These are phyloP conservation scores for Priapulus caudatus DNA, from an alignment of 2,888 invertebrate genomes.

Conservation along the genomic window DNA sequence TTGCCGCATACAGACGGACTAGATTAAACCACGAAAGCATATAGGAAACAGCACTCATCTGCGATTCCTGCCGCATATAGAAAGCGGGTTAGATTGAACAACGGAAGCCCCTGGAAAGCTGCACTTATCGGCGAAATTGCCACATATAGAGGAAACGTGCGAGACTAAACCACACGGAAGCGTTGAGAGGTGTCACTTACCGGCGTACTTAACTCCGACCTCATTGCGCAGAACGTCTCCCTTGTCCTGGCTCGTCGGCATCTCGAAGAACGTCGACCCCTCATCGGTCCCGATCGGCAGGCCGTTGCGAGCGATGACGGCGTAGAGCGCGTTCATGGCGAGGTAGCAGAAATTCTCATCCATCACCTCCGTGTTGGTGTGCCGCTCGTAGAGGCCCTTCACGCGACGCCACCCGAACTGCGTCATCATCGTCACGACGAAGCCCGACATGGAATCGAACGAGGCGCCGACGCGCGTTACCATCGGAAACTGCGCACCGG, in stretches of 20 bases:
- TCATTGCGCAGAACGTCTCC: background rate
- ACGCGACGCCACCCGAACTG: background rate
- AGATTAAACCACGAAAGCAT: too few relatives aligned
- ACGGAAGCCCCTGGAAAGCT: too few relatives aligned
- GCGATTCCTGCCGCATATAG: too few relatives aligned
- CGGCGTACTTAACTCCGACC: background rate
- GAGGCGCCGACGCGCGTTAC: slow-evolving; percentile 55
- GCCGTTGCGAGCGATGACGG: background rate
- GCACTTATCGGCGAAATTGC: too few relatives aligned
- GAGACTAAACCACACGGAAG: too few relatives aligned
- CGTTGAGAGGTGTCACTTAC: too few relatives aligned
- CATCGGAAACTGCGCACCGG: slow-evolving; percentile 64
- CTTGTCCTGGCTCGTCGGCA: background rate
- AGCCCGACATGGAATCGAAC: slow-evolving; percentile 15
- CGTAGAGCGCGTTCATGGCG: background rate
- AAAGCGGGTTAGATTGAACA: too few relatives aligned
- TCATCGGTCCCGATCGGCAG: background rate
- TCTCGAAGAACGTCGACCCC: background rate
- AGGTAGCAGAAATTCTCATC: slow-evolving; percentile 1
- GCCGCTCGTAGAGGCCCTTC: background rate
- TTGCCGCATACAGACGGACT: too few relatives aligned
- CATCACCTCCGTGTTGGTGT: background rate
- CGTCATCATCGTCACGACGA: slow-evolving; percentile 10
- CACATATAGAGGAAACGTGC: too few relatives aligned
- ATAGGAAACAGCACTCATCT: too few relatives aligned